These are phyloP conservation scores for Andrena praecox DNA, from an alignment of 2,888 invertebrate genomes.

Conservation along the genomic window DNA sequence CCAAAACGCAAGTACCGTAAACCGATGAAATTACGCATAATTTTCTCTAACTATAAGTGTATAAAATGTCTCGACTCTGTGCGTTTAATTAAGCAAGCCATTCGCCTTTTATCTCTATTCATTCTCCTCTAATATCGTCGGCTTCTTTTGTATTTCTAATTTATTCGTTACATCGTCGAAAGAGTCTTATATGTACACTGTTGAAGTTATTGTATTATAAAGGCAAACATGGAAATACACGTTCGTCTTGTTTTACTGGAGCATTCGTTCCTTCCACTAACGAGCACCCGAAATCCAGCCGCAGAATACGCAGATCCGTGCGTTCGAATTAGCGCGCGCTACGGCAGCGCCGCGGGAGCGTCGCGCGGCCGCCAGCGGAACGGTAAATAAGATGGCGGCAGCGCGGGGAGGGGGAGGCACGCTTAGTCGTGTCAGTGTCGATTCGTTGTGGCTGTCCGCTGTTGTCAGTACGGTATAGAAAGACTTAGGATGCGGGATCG, in stretches of 20 bases:
- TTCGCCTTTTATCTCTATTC: not conserved
- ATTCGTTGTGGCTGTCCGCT: conserved; percentile 55
- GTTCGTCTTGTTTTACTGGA: conserved; percentile 46
- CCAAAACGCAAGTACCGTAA: not conserved
- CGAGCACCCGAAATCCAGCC: not conserved
- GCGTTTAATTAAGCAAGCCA: conserved; percentile 9
- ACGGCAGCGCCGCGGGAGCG: conserved; percentile 24
- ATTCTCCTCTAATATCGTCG: not conserved
- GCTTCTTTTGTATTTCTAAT: conserved; percentile 39
- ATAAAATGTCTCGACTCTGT: not conserved
- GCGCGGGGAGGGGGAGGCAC: conserved; percentile 37
- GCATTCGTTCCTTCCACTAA: conserved; percentile 1
- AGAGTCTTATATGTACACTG: conserved; percentile 34
- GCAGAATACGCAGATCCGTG: not conserved
- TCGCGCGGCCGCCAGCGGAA: conserved; percentile 26
- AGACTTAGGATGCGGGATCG: conserved; percentile 77
- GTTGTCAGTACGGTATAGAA: conserved; percentile 54
- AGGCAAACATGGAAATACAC: conserved; percentile 51
- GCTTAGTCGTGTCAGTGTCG: conserved; percentile 66
- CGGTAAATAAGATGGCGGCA: conserved; percentile 25
- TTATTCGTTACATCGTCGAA: conserved; percentile 33
- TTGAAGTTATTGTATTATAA: conserved; percentile 48
- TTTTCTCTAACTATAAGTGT: conserved; percentile 23
- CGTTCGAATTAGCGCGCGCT: conserved; percentile 15
- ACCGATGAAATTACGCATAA: not conserved